phyloP scores from a whole-genome alignment of 1,140 invertebrate genomes.

The Notospermus geniculatus region DNA sequence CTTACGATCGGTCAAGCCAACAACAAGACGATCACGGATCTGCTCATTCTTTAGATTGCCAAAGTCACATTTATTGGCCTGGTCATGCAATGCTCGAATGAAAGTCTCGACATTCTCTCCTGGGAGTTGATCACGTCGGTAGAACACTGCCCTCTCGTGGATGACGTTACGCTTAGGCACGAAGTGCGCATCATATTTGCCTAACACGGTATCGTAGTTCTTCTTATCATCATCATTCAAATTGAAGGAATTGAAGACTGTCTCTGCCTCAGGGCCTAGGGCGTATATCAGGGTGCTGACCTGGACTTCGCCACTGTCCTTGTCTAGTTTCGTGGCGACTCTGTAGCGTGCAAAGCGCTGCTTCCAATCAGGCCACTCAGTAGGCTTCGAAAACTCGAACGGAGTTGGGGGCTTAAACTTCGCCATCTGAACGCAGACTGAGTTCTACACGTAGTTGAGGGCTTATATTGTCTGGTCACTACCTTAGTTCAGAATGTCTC shows the following conservation, averaged over 20 bases:
- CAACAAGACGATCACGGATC: constrained; percentile 17
- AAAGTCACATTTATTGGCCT: constrained; percentile 22
- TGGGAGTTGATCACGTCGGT: constrained; percentile 6
- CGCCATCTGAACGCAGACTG: constrained; percentile 9
- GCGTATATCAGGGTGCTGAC: constrained; percentile 19
- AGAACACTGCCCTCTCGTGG: constrained; percentile 15
- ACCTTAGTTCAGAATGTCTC: not conserved
- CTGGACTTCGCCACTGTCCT: constrained; percentile 17
- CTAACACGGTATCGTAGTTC: constrained; percentile 13
- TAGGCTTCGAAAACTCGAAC: constrained; percentile 17
- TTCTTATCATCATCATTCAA: not conserved
- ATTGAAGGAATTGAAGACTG: constrained; percentile 10
- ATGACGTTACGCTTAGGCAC: constrained; percentile 23
- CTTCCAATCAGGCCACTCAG: constrained; percentile 18
- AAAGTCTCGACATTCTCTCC: constrained; percentile 18
- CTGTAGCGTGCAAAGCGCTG: constrained; percentile 14
- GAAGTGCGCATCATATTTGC: constrained; percentile 22
- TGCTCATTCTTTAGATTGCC: constrained; percentile 12
- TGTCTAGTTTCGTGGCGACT: constrained; percentile 17
- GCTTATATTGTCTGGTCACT: not conserved
- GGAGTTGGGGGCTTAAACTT: constrained; percentile 17
- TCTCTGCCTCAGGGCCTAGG: constrained; percentile 20
- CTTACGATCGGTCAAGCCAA: constrained; percentile 13
- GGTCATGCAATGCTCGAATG: constrained; percentile 15
- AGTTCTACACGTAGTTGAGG: not conserved